Conservation (phyloP, 2,797 vertebrate genomes). For the Acipenser ruthenus region DNA sequence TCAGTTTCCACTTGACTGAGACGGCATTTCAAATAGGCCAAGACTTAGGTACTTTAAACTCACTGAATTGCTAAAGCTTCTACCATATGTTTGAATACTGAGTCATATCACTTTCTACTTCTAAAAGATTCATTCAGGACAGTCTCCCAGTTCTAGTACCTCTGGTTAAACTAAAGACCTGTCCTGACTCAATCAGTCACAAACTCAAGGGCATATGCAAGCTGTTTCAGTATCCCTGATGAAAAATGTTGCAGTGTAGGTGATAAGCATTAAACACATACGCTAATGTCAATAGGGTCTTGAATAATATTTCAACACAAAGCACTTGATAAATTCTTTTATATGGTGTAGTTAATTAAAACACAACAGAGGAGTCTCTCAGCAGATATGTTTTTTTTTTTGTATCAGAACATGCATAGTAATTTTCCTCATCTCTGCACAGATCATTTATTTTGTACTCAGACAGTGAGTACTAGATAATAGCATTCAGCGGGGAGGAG, state of each 20-base stretch:
- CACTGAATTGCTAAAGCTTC: too few species aligned
- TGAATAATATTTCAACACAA: constrained; percentile 17
- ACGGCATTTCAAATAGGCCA: too few species aligned
- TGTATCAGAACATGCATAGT: constrained; percentile 1
- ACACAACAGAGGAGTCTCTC: constrained; percentile 6
- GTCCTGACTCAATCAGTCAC: not conserved
- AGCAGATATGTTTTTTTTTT: not conserved
- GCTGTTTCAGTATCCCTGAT: constrained; percentile 18
- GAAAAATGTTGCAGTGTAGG: constrained; percentile 20
- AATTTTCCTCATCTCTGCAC: constrained; percentile 3
- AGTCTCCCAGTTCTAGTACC: too few species aligned
- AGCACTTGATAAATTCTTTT: constrained; percentile 11
- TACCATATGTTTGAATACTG: too few species aligned
- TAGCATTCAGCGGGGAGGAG: constrained; percentile 1
- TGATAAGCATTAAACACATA: constrained; percentile 24
- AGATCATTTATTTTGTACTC: constrained; percentile 12
- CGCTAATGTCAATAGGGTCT: constrained; percentile 17
- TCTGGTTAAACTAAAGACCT: not conserved
- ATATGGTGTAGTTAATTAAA: constrained; percentile 22
- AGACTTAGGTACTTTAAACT: too few species aligned
- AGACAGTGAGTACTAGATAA: constrained; percentile 4
- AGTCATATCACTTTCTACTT: too few species aligned
- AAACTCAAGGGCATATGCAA: constrained; percentile 15
- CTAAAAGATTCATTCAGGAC: too few species aligned
- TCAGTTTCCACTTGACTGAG: too few species aligned